phyloP scores from a whole-genome alignment of 2,797 vertebrate genomes.

The Malurus splendens region DNA sequence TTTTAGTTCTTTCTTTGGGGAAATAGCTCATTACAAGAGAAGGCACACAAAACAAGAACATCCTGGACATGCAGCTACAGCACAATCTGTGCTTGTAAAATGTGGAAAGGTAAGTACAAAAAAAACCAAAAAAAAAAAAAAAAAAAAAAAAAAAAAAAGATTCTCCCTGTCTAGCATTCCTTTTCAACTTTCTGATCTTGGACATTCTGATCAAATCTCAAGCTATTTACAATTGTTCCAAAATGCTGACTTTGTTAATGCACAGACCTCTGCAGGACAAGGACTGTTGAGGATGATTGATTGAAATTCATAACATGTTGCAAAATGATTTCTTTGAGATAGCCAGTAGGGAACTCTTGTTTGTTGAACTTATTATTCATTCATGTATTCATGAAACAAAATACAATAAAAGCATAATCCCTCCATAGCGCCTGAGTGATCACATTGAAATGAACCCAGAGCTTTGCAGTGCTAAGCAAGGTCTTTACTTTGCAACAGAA shows the following conservation, averaged over 20 bases:
- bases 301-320: conserved; percentile 69
- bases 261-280: conserved; percentile 32
- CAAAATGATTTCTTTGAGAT: conserved; percentile 71
- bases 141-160: neutral
- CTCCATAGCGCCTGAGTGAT: conserved; percentile 67
- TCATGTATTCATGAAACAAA: conserved; percentile 76
- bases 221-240: neutral
- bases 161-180: neutral
- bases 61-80: neutral
- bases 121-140: neutral
- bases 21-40: neutral
- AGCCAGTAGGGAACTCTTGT: conserved; percentile 68
- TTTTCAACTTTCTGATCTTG: neutral
- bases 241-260: conserved; percentile 52
- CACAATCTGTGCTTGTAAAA: neutral
- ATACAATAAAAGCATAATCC: conserved; percentile 73
- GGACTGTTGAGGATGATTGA: conserved; percentile 52
- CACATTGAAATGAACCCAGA: conserved; percentile 69
- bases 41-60: neutral
- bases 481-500: conserved; percentile 67
- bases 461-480: conserved; percentile 66
- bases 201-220: neutral
- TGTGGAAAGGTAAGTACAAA: neutral
- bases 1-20: neutral
- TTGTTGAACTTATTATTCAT: conserved; percentile 74